Percentiles rank a stretch among this genome's conserved stretches.
These are phyloP conservation scores for Drosophila trichaetosa DNA, from an alignment of 2,888 invertebrate species.

Conservation along the genomic window DNA sequence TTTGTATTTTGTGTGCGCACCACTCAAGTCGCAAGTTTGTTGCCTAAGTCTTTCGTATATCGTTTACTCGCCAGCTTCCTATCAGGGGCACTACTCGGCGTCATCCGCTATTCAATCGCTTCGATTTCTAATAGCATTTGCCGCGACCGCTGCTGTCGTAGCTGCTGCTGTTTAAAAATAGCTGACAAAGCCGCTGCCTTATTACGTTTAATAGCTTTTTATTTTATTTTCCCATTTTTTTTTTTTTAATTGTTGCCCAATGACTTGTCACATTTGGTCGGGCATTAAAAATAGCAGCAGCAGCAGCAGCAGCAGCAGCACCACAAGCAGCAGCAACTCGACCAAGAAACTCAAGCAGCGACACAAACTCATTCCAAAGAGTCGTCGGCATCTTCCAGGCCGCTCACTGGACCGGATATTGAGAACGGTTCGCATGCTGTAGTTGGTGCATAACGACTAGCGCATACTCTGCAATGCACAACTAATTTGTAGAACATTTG, in stretches of 20 bases:
- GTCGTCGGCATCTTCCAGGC: conserved; percentile 33
- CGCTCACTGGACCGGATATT: conserved; percentile 65
- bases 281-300: conserved; percentile 54
- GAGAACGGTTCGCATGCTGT: conserved; percentile 4
- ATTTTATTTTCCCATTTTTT: conserved; percentile 42
- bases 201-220: conserved; percentile 79
- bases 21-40: conserved; percentile 72
- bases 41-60: conserved; percentile 72
- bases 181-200: conserved; percentile 66
- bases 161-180: conserved; percentile 52
- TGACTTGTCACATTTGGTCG: conserved; percentile 77
- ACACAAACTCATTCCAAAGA: neutral
- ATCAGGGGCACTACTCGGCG: conserved; percentile 17
- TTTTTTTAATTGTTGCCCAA: conserved; percentile 80
- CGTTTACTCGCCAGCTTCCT: conserved; percentile 16
- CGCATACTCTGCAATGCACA: conserved; percentile 24
- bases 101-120: conserved; percentile 40
- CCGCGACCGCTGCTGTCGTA: conserved; percentile 1
- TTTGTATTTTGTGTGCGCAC: conserved; percentile 10
- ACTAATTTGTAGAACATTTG: neutral
- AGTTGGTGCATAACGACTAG: conserved; percentile 16
- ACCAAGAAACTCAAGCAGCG: conserved; percentile 12
- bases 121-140: conserved; percentile 58
- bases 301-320: neutral
- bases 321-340: conserved; percentile 12